These are phyloP conservation scores for Ischnura elegans DNA, from an alignment of 2,888 invertebrate genomes.

Conservation along the genomic window DNA sequence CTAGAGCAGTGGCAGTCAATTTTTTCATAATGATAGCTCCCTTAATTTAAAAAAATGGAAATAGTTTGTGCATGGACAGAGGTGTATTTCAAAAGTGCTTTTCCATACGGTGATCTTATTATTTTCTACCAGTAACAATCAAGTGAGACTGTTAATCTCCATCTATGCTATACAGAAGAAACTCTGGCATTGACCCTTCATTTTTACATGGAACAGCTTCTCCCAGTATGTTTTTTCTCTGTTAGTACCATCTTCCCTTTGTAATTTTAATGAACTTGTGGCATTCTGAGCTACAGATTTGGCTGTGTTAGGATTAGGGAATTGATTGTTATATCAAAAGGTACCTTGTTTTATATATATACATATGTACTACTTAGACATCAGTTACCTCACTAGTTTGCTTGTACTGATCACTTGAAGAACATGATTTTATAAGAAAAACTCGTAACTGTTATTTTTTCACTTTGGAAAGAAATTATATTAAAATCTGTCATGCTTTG, in stretches of 20 bases:
- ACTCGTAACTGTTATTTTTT: neutral
- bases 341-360: neutral
- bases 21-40: too few species aligned
- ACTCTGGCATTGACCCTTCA: neutral
- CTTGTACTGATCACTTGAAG: neutral
- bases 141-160: too few species aligned
- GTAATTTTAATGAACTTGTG: constrained; percentile 5
- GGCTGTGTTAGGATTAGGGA: constrained; percentile 64
- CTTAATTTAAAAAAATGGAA: too few species aligned
- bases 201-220: neutral
- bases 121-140: too few species aligned
- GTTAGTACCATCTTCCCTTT: neutral
- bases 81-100: too few species aligned
- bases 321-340: constrained; percentile 46
- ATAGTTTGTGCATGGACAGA: too few species aligned
- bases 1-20: too few species aligned
- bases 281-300: constrained; percentile 33
- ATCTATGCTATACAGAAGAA: neutral
- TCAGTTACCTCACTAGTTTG: neutral
- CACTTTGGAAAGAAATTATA: neutral
- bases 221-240: neutral
- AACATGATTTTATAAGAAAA: constrained; percentile 1
- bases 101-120: too few species aligned
- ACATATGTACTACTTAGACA: neutral
- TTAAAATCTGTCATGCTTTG: neutral